Conservation (phyloP, 2,888 invertebrate species). For the Philhelius pedissequus region DNA sequence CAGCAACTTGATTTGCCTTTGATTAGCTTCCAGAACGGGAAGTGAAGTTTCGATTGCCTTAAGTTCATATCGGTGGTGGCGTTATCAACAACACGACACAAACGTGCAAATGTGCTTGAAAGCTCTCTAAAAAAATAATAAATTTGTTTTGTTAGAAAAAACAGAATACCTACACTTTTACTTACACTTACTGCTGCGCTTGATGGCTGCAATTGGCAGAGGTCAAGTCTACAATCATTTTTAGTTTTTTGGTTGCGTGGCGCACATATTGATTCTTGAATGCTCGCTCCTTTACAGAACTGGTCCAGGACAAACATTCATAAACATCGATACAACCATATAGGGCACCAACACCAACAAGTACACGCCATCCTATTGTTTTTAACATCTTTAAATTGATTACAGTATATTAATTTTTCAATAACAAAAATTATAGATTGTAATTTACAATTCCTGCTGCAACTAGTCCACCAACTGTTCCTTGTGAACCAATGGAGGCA, state of each 20-base stretch:
- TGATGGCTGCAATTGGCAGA: conserved; percentile 99
- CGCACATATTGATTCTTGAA: conserved; percentile 97
- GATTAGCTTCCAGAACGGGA: conserved; percentile 87
- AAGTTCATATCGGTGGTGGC: conserved; percentile 92
- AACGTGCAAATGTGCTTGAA: conserved; percentile 94
- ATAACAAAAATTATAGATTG: conserved; percentile 1
- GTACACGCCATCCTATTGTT: conserved; percentile 97
- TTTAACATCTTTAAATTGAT: conserved; percentile 86
- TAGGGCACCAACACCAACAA: conserved; percentile 88
- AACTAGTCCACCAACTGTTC: conserved; percentile 94
- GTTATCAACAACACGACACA: conserved; percentile 95
- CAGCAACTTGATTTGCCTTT: conserved; percentile 88
- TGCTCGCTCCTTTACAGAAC: conserved; percentile 94
- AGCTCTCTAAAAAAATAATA: conserved; percentile 84
- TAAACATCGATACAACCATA: conserved; percentile 96
- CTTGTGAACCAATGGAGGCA: conserved; percentile 94
- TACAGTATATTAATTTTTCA: conserved; percentile 2
- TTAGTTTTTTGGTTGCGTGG: conserved; percentile 94
- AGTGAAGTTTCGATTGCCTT: conserved; percentile 87
- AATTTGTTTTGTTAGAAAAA: background rate
- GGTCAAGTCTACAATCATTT: conserved; percentile 96
- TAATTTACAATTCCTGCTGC: conserved; percentile 93
- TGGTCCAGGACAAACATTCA: conserved; percentile 98
- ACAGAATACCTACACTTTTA: background rate
- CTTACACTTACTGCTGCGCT: conserved; percentile 90